Percentiles rank a stretch among this genome's conserved stretches.
These are phyloP conservation scores for Aplysina aerophoba DNA, from an alignment of 37 sponge, comb jelly and placozoan genomes.

Conservation along the genomic window DNA sequence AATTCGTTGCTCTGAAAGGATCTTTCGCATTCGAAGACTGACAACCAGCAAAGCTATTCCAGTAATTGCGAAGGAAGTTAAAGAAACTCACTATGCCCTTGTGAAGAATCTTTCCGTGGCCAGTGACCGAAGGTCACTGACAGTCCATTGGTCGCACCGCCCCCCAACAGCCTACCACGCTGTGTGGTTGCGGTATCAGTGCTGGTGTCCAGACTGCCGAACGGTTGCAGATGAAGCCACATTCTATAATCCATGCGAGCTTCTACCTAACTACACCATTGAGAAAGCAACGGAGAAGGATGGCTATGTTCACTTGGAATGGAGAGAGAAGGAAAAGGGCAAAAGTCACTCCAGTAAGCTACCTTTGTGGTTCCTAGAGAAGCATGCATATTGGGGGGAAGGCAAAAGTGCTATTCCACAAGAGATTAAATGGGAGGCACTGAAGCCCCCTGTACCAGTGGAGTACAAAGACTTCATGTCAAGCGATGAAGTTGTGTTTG, in stretches of 20 bases:
- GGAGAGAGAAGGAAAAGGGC: slow-evolving; percentile 50
- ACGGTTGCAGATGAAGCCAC: background rate
- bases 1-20: no score
- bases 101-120: no score
- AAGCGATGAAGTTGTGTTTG: background rate
- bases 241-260: background rate
- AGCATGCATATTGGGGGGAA: background rate
- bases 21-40: no score
- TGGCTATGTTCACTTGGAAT: background rate
- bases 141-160: no score
- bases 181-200: background rate
- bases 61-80: no score
- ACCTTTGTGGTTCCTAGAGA: background rate
- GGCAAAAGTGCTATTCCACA: background rate
- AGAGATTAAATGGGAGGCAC: background rate
- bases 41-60: no score
- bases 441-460: background rate
- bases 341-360: slow-evolving; percentile 31
- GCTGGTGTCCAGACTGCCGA: slow-evolving; percentile 6
- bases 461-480: background rate
- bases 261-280: background rate
- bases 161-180: background rate
- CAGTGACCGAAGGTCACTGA: no score
- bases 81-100: no score
- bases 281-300: background rate